Base-by-base conservation (phyloP, 2,113 vertebrate species). In the Vicugna pacos region DNA sequence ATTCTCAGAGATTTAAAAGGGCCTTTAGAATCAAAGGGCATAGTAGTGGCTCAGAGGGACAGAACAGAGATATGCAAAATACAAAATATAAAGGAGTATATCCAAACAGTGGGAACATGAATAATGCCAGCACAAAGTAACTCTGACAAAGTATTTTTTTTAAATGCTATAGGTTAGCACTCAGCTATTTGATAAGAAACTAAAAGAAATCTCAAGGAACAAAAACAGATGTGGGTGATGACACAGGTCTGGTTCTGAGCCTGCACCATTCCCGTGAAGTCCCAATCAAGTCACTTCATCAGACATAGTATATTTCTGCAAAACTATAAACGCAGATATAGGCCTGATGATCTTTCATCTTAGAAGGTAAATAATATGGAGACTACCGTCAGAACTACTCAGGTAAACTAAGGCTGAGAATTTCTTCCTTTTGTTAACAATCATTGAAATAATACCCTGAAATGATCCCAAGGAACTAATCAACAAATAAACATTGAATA, bases 391-490 rank as follows among this genome's bases (percentile, higher is more conserved):
- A 81, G 46, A 97, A 87, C 54, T 77, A 89, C 60, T 82, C 76
- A 79, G 2, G 32, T 16, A 87, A 56, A 85, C 58, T 60, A 50
- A 64, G 22, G 22, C n/a, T 76, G 28, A 64, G 30, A 28, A 86
- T 13, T 42, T 81, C 77, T 75, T 50, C 54, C 38, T 92, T 96
- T 83, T 89, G 28, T 56, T 84, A 83, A 70, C 19, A 46, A 62
- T 80, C 54, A 65, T 42, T 85, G 28, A 93, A 95, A 72, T n/a
- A 72, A 52, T 52, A 56, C 35, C 91, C 48, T 67, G 38, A 91
- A 80, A 93, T 54, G 30, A 94, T 92, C 35, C 28, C 26, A 92
- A 92, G 77, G 92, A 91, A 91, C 64, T 24, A 81, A 91, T 73
- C 82, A 76, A 79, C 73, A 93, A 84, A 35, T 75, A 93, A 38